Evolutionary conservation across 2,113 vertebrate genomes (phyloP), one percentile per base, ranked within the genome.

Genomic region (Campylorhamphus procurvoides): DNA sequence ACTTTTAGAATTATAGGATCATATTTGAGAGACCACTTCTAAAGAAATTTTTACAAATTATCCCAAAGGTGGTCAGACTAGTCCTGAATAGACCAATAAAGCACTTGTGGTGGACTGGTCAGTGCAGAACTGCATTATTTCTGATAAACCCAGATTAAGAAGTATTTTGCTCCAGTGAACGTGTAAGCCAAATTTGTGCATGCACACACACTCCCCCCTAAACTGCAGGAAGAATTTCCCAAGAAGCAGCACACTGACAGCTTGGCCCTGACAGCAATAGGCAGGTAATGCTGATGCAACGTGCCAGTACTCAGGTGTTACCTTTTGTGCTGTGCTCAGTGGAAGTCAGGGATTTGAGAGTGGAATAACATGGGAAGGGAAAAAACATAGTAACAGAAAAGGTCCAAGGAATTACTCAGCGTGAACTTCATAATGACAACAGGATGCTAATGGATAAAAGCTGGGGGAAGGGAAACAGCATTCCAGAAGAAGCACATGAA

Each of bases 51-150:
- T 63, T 75, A 33, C 59, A 67, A 53, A 24, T 20, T 66, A 68
- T 8, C 50, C 86, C 27, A 18, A 42, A 42, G 5, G 25, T 50
- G 29, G 22, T 74, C 29, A 78, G 42, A 91, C 17, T 23, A 69
- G 39, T 35, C 42, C 42, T 75, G 29, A 81, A 71, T 12, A 81
- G 12, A 74, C 27, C 0, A 0, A 31, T 35, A 68, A 1, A 18
- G 31, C 53, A 62, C 69, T 35, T 73, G 19, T n/a, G 6, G 24
- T 25, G 3, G 27, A n/a, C n/a, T 33, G 16, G 31, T 25, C 46
- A 89, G 49, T 1, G 7, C 52, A 90, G 58, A 75, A 83, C n/a
- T 18, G 16, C n/a, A 22, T 60, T 73, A 72, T 60, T 90, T 85
- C 46, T 58, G 37, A 77, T 27, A 69, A 83, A 92, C 6, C 49